A percentile compares a stretch with the other conserved stretches of the same genome.
Evolutionary conservation across 1,140 invertebrate species (phyloP).

Genomic region (Apocrypta bakeri): DNA sequence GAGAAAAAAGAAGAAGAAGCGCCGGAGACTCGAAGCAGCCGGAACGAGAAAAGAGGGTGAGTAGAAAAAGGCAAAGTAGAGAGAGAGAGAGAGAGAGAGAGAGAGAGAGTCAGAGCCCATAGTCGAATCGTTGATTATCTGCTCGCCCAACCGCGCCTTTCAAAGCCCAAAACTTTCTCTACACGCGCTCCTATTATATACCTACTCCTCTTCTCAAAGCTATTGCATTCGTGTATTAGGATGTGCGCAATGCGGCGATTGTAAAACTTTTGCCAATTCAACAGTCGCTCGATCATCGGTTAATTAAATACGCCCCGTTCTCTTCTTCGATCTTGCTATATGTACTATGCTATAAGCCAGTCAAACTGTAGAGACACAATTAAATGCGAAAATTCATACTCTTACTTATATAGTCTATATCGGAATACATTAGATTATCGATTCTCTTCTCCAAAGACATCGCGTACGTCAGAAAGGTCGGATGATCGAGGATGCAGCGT

Average conservation of each 20-base stretch:
- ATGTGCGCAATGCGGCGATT: conserved; percentile 9
- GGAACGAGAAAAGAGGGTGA: not conserved
- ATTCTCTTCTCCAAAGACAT: not conserved
- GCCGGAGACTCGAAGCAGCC: not conserved
- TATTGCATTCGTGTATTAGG: not conserved
- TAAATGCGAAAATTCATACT: too few relatives aligned
- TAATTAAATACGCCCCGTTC: conserved; percentile 19
- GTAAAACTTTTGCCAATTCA: not conserved
- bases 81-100: not conserved
- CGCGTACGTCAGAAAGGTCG: not conserved
- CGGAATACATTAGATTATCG: too few relatives aligned
- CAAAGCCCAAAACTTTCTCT: conserved; percentile 31
- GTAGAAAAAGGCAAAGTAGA: too few relatives aligned
- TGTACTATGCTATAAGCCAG: too few relatives aligned
- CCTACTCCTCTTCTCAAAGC: not conserved
- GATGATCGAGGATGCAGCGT: not conserved
- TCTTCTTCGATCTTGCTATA: not conserved
- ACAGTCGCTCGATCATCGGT: not conserved
- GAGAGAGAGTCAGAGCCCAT: conserved; percentile 16
- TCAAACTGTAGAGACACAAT: too few relatives aligned
- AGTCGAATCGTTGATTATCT: conserved; percentile 34
- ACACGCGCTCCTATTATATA: not conserved
- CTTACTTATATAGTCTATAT: too few relatives aligned
- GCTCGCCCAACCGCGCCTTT: not conserved
- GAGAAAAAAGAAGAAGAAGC: not conserved